Base-by-base conservation (phyloP, 2,113 vertebrate genomes). In the Myrmecophaga tridactyla region DNA sequence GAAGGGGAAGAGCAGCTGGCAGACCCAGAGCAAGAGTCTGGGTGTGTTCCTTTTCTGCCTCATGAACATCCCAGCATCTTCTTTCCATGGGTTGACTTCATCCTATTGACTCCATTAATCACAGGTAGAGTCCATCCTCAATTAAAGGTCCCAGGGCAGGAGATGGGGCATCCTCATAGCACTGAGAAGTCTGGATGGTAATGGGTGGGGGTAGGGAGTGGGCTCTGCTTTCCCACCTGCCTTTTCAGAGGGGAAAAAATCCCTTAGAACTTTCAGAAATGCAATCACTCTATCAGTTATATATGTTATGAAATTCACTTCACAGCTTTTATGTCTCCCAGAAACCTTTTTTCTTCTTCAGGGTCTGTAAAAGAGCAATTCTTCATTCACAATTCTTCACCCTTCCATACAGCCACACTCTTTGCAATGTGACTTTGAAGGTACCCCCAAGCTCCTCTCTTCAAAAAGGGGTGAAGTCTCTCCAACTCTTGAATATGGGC, bases 331-430 rank as follows among this genome's bases (percentile, higher is more conserved):
- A 51, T 4, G 25, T 56, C 81, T 88, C 86, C 63, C 18, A 23
- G 65, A 83, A 90, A 88, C 34, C 48, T 86, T 85, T 56, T 92
- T 58, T 41, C 69, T 91, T 86, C 56, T 73, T 89, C 70, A 63
- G 78, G 62, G 25, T 82, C 90, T 89, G 15, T 34, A 43, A 62
- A 5, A 82, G 67, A 65, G 53, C 62, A 92, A 34, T 36, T 88
- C 34, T 46, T 7, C 41, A 60, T 1, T 75, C 43, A 29, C 46
- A 58, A 1, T 56, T 34, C 20, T 70, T 48, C 25, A 39, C 7
- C 23, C 51, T 20, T 83, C 43, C 31, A 39, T 70, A 8, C 29
- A 72, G 48, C 56, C 46, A 65, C 1, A 31, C 18, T 34, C n/a
- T 53, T n/a, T 34, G 31, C 67, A 82, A 23, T 41, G 41, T 56